A percentile compares a stretch with the other conserved stretches of the same genome.
These are phyloP conservation scores for Heliconius hermathena DNA, from an alignment of 1,140 invertebrate genomes.

Conservation along the genomic window DNA sequence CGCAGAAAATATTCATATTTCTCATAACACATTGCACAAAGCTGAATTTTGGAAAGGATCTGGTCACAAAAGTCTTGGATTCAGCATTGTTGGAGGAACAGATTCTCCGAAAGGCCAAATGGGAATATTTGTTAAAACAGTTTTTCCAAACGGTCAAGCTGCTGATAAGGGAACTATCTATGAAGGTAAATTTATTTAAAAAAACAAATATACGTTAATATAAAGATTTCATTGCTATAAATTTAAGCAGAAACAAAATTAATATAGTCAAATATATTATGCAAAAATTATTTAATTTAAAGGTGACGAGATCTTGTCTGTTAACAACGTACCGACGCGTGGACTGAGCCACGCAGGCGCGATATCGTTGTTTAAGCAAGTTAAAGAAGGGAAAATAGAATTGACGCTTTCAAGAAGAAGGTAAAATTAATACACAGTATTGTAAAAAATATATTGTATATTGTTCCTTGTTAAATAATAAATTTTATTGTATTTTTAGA, in stretches of 20 bases:
- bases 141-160: slow-evolving; percentile 94
- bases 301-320: slow-evolving; percentile 96
- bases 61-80: slow-evolving; percentile 93
- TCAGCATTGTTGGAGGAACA: slow-evolving; percentile 94
- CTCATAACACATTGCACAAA: slow-evolving; percentile 65
- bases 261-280: too few species aligned
- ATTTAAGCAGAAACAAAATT: too few species aligned
- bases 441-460: background rate
- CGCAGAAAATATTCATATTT: slow-evolving; percentile 55
- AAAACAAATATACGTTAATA: background rate
- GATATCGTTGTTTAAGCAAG: slow-evolving; percentile 93
- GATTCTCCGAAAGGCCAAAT: slow-evolving; percentile 94
- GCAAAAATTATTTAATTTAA: slow-evolving; percentile 50
- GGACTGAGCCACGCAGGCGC: slow-evolving; percentile 94
- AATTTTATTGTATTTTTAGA: slow-evolving; percentile 61
- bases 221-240: background rate
- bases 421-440: slow-evolving; percentile 51
- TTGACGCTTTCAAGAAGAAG: slow-evolving; percentile 90
- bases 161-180: slow-evolving; percentile 90
- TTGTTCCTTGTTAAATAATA: background rate
- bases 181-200: slow-evolving; percentile 86
- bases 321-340: slow-evolving; percentile 91
- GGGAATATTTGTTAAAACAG: slow-evolving; percentile 95
- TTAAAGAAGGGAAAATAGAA: slow-evolving; percentile 92
- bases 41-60: slow-evolving; percentile 90